A percentile compares a stretch with the other conserved stretches of the same genome.
Evolutionary conservation across 2,113 vertebrate species (phyloP).

Genomic region (Promerops cafer): DNA sequence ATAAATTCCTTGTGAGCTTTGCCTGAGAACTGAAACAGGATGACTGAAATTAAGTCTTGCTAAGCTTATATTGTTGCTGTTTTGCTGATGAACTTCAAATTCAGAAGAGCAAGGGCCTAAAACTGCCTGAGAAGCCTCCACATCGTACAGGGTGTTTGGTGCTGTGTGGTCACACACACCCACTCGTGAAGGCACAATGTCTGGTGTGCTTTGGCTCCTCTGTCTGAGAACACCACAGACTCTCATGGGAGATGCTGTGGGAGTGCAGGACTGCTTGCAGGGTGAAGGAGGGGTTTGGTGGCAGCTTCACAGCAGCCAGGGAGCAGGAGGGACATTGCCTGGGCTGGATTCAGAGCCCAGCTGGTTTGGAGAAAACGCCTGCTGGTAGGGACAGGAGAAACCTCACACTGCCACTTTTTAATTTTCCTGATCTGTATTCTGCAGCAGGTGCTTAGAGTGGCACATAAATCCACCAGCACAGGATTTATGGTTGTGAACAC

Average conservation of each 20-base stretch:
- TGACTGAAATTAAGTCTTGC: not conserved
- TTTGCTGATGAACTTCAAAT: not conserved
- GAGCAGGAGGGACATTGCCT: not conserved
- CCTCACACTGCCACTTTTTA: not conserved
- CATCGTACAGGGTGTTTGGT: fast-evolving
- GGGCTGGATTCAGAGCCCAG: not conserved
- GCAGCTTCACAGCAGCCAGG: not conserved
- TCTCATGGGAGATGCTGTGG: fast-evolving
- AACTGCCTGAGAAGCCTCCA: not conserved
- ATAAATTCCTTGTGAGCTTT: not conserved
- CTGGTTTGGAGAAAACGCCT: not conserved
- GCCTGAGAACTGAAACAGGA: not conserved
- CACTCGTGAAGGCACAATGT: not conserved
- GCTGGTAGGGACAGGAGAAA: not conserved
- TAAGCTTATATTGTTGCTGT: not conserved
- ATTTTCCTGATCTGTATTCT: not conserved
- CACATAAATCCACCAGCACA: not conserved
- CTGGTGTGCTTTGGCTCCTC: not conserved
- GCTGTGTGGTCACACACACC: fast-evolving
- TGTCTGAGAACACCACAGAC: fast-evolving
- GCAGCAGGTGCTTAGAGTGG: not conserved
- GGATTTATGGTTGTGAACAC: not conserved
- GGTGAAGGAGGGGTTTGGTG: not conserved
- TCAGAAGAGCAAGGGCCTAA: not conserved
- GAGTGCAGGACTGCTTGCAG: not conserved